These are phyloP conservation scores for Neostethus bicornis DNA, from an alignment of 2,797 vertebrate species.

Conservation along the genomic window DNA sequence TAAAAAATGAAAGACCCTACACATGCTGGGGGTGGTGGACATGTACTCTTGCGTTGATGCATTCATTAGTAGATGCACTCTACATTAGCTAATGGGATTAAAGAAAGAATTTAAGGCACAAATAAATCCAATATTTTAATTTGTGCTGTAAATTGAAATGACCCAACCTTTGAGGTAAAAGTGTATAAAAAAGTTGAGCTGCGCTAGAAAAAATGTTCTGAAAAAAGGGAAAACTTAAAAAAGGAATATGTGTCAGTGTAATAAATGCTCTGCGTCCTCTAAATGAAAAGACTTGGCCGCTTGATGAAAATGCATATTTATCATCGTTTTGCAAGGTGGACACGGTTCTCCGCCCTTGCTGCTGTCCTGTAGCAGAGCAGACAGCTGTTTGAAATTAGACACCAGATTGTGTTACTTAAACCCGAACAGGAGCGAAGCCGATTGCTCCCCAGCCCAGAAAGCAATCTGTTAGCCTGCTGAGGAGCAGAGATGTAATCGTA, in stretches of 20 bases:
- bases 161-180: constrained; percentile 33
- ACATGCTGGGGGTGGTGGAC: constrained; percentile 43
- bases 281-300: constrained; percentile 30
- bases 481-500: constrained; percentile 58
- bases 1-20: constrained; percentile 56
- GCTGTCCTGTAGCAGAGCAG: constrained; percentile 70
- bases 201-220: neutral
- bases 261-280: constrained; percentile 36
- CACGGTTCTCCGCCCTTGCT: constrained; percentile 58
- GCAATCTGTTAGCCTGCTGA: constrained; percentile 71
- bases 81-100: constrained; percentile 68
- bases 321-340: constrained; percentile 80
- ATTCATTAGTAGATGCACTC: constrained; percentile 40
- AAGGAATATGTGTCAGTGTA: constrained; percentile 36
- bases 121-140: constrained; percentile 58
- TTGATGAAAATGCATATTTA: too few relatives aligned
- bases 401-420: constrained; percentile 85
- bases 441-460: constrained; percentile 68
- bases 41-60: constrained; percentile 22
- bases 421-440: constrained; percentile 73
- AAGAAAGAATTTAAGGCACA: constrained; percentile 54
- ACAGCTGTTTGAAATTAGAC: constrained; percentile 85
- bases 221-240: constrained; percentile 19
- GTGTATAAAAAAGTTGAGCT: constrained; percentile 11
- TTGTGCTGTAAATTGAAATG: constrained; percentile 49